phyloP scores from a whole-genome alignment of 2,888 invertebrate genomes.

The Hypercompe scribonia region DNA sequence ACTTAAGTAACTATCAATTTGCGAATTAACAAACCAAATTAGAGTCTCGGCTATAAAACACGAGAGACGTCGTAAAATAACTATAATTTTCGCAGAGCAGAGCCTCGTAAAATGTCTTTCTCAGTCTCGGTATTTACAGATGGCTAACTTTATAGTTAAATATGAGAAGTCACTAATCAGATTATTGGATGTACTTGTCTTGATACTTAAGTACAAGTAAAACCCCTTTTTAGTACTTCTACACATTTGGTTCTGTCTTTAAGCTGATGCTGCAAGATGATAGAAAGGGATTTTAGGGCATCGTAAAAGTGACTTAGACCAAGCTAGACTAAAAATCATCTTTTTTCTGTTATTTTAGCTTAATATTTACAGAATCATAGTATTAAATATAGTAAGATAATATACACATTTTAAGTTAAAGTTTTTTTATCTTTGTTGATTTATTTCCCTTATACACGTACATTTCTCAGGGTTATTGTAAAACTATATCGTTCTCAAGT shows the following conservation, averaged over 20 bases:
- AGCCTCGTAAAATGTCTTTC: slow-evolving; percentile 27
- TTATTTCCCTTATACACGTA: background rate
- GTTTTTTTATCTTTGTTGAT: background rate
- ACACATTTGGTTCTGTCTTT: background rate
- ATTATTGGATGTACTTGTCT: background rate
- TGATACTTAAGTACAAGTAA: background rate
- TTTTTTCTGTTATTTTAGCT: background rate
- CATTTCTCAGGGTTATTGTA: slow-evolving; percentile 31
- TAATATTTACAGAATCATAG: background rate
- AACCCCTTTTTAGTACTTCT: background rate
- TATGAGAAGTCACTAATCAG: background rate
- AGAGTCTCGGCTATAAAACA: slow-evolving; percentile 34
- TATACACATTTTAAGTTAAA: background rate
- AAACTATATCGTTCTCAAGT: slow-evolving; percentile 57
- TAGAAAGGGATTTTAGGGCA: background rate
- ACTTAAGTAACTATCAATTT: slow-evolving; percentile 58
- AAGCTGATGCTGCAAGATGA: background rate
- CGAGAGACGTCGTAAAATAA: slow-evolving; percentile 30
- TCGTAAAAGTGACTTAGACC: background rate
- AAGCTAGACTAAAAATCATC: background rate
- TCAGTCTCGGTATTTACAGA: slow-evolving; percentile 12
- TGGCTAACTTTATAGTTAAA: background rate
- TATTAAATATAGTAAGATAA: background rate
- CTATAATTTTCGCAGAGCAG: slow-evolving; percentile 38
- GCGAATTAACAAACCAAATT: slow-evolving; percentile 42